Evolutionary conservation across 64 coral and sea anemone species (phyloP).

Genomic region (Montipora sp.): DNA sequence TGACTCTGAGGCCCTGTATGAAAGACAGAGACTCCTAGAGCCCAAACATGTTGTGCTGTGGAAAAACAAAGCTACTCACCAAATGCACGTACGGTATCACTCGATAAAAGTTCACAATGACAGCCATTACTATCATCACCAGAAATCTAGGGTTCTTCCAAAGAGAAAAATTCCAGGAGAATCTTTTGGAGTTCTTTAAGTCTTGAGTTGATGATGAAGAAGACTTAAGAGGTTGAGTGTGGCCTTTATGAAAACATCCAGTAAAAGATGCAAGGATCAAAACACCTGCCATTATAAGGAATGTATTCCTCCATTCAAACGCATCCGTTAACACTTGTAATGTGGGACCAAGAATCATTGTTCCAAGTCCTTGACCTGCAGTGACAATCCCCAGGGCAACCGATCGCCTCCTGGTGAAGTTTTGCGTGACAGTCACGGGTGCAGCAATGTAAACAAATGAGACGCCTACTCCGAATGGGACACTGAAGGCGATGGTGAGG

Average conservation of each 20-base stretch:
- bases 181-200: background rate
- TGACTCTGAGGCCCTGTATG: too few relatives aligned
- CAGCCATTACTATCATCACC: background rate
- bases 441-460: slow-evolving; percentile 13
- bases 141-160: slow-evolving; percentile 22
- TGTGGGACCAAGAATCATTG: slow-evolving; percentile 25
- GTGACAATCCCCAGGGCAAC: slow-evolving; percentile 17
- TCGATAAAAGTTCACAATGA: background rate
- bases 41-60: too few relatives aligned
- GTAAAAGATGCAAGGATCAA: background rate
- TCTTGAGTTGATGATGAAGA: background rate
- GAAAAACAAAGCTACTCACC: background rate
- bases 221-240: too few relatives aligned
- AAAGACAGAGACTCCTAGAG: too few relatives aligned
- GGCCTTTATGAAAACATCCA: background rate
- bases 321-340: background rate
- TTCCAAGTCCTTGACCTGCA: slow-evolving; percentile 20
- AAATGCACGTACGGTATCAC: slow-evolving; percentile 29
- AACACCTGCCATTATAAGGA: slow-evolving; percentile 4
- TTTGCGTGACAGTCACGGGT: background rate
- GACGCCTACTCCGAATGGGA: slow-evolving; percentile 1
- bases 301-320: slow-evolving; percentile 21
- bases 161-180: slow-evolving; percentile 10
- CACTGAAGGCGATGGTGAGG: slow-evolving; percentile 4
- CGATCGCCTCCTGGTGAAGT: slow-evolving; percentile 16